A percentile compares a stretch with the other conserved stretches of the same genome.
Evolutionary conservation across 1,140 invertebrate genomes (phyloP).

Genomic region (Drosophila nasuta): DNA sequence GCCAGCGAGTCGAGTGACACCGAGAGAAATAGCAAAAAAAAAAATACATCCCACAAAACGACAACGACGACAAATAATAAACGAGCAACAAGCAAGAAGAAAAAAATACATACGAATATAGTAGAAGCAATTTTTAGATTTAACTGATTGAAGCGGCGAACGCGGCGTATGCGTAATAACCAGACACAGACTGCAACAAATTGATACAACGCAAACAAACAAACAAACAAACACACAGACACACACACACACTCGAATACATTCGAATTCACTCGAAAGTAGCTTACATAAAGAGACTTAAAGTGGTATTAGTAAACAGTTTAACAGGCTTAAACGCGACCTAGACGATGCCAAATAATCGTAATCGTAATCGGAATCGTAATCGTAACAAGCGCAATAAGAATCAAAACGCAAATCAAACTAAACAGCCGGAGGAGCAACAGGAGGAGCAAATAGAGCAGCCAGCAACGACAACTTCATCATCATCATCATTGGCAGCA

Average conservation of each 20-base stretch:
- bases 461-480: constrained; percentile 20
- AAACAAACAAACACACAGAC: constrained; percentile 30
- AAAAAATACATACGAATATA: constrained; percentile 20
- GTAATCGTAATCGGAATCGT: constrained; percentile 76
- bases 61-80: constrained; percentile 53
- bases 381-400: constrained; percentile 80
- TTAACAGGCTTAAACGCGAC: constrained; percentile 40
- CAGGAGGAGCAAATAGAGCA: constrained; percentile 12
- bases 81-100: constrained; percentile 34
- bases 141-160: constrained; percentile 49
- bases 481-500: constrained; percentile 29
- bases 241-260: background rate
- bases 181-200: constrained; percentile 33
- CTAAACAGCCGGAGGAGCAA: constrained; percentile 24
- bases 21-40: constrained; percentile 32
- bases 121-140: constrained; percentile 57
- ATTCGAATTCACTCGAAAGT: constrained; percentile 2
- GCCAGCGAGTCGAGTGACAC: constrained; percentile 76
- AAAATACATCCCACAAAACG: constrained; percentile 37
- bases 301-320: constrained; percentile 26
- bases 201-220: constrained; percentile 12
- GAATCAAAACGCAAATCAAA: constrained; percentile 67
- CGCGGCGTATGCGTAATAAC: constrained; percentile 56
- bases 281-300: constrained; percentile 19
- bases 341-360: constrained; percentile 83